phyloP scores from a whole-genome alignment of 1,140 invertebrate species.

The Drosophila funebris region DNA sequence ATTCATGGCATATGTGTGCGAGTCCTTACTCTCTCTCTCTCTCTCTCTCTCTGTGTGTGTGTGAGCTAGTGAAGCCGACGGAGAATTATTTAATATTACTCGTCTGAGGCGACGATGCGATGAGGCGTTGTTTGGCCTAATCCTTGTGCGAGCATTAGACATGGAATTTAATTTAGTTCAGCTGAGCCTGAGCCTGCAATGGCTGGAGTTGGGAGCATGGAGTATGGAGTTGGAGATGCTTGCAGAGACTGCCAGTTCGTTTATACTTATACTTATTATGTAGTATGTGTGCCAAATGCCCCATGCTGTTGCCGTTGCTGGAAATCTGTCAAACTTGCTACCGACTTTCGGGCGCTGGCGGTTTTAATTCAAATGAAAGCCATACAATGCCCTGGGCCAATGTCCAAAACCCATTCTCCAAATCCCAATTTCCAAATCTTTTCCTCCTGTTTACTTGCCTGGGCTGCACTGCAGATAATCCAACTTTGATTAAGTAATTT shows the following conservation, averaged over 20 bases:
- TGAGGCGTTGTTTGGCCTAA: constrained; percentile 76
- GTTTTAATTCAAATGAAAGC: constrained; percentile 78
- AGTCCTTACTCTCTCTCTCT: background rate
- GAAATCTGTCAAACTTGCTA: constrained; percentile 66
- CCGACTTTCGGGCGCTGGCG: constrained; percentile 66
- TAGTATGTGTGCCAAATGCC: constrained; percentile 70
- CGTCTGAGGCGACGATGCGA: constrained; percentile 60
- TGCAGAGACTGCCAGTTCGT: constrained; percentile 6
- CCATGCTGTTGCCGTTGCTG: constrained; percentile 53
- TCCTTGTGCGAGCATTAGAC: constrained; percentile 78
- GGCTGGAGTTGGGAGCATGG: background rate
- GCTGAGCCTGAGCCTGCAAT: constrained; percentile 8
- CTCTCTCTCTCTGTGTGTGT: constrained; percentile 10
- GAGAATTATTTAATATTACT: constrained; percentile 82
- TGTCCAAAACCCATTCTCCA: background rate
- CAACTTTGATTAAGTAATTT: constrained; percentile 82
- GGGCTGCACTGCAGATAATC: constrained; percentile 64
- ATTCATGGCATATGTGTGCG: constrained; percentile 75
- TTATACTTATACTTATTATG: constrained; percentile 18
- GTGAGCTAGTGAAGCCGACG: constrained; percentile 33
- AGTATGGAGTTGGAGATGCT: constrained; percentile 12
- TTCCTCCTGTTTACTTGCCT: constrained; percentile 50
- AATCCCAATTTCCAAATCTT: background rate
- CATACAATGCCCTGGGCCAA: constrained; percentile 29
- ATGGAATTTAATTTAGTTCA: constrained; percentile 81